A percentile compares a stretch with the other conserved stretches of the same genome.
Evolutionary conservation across 1,140 invertebrate species (phyloP).

Genomic region (Nymphalis io): DNA sequence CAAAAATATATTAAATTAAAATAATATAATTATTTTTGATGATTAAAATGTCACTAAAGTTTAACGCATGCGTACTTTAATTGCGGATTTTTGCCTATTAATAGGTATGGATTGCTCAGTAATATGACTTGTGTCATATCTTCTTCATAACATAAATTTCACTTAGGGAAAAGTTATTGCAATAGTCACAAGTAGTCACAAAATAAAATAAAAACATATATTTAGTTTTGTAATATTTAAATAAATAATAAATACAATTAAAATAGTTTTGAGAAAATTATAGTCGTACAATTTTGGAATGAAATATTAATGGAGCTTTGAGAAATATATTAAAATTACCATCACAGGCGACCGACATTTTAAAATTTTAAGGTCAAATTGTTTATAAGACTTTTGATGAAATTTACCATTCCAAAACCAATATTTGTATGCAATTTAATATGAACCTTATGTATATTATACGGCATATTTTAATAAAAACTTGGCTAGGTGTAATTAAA

Average conservation of each 20-base stretch:
- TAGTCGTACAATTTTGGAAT: neutral
- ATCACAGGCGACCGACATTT: neutral
- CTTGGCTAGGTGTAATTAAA: neutral
- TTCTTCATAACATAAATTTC: neutral
- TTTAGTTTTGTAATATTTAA: neutral
- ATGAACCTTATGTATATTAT: neutral
- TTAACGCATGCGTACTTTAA: neutral
- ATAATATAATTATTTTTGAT: no score
- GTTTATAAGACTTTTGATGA: constrained; percentile 13
- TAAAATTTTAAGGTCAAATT: neutral
- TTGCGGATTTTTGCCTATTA: neutral
- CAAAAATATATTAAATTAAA: no score
- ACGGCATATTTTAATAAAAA: constrained; percentile 11
- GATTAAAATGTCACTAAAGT: neutral
- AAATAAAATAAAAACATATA: neutral
- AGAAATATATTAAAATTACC: constrained; percentile 4
- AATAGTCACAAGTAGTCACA: constrained; percentile 7
- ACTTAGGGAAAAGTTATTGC: neutral
- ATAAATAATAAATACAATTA: neutral
- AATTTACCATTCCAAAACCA: constrained; percentile 17
- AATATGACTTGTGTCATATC: no score
- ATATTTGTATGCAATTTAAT: neutral
- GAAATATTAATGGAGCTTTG: constrained; percentile 10
- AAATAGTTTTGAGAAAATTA: constrained; percentile 12
- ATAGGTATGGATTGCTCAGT: neutral